Conservation (phyloP, 2,888 invertebrate species). For the Alloplasta piceator region DNA sequence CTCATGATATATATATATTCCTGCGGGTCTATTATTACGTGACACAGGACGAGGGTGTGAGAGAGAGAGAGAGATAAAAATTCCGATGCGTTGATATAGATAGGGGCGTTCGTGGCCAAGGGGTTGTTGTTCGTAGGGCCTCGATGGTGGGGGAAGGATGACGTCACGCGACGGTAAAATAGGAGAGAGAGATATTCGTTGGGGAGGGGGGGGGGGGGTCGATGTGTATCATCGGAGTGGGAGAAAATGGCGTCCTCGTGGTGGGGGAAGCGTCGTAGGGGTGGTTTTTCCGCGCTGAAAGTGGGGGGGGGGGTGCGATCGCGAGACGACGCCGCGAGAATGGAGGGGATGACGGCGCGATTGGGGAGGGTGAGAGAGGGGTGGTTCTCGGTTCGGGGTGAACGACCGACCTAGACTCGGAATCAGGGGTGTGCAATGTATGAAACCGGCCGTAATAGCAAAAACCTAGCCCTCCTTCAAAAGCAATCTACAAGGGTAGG, state of each 20-base stretch:
- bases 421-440: conserved; percentile 83
- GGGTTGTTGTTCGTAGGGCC: conserved; percentile 56
- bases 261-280: conserved; percentile 58
- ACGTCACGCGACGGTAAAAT: conserved; percentile 72
- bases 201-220: conserved; percentile 41
- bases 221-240: conserved; percentile 48
- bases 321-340: background rate
- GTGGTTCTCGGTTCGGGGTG: conserved; percentile 75
- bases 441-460: conserved; percentile 78
- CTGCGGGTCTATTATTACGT: background rate
- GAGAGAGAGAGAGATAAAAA: conserved; percentile 37
- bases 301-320: conserved; percentile 15
- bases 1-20: background rate
- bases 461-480: conserved; percentile 74
- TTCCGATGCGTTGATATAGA: conserved; percentile 26
- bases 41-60: conserved; percentile 8
- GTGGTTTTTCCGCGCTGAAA: conserved; percentile 29
- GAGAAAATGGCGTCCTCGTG: conserved; percentile 51
- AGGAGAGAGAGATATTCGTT: conserved; percentile 61
- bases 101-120: conserved; percentile 39
- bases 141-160: conserved; percentile 68
- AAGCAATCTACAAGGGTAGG: conserved; percentile 79
- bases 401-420: conserved; percentile 83
- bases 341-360: conserved; percentile 52
- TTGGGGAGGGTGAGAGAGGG: conserved; percentile 58